Evolutionary conservation across 2,797 vertebrate species (phyloP).

Genomic region (Sylvilagus floridanus): DNA sequence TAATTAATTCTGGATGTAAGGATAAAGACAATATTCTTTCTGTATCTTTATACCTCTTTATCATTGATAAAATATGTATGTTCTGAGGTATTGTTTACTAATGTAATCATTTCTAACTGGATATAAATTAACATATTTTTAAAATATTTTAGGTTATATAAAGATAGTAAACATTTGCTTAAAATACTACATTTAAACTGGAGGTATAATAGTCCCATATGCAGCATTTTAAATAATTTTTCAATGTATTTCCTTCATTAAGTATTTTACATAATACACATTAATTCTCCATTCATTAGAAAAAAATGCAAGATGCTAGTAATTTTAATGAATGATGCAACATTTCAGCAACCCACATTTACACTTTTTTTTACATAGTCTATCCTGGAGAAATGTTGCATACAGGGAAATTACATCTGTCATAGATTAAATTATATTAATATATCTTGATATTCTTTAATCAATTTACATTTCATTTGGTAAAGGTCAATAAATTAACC

Average conservation of each 20-base stretch:
- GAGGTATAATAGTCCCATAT: not conserved
- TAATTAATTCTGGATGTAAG: not conserved
- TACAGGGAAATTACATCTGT: not conserved
- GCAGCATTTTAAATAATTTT: not conserved
- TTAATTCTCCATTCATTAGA: not conserved
- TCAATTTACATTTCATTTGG: conserved; percentile 54
- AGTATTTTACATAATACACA: not conserved
- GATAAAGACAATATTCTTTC: not conserved
- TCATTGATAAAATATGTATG: not conserved
- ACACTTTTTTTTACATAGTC: not conserved
- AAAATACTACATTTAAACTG: not conserved
- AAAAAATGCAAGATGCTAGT: not conserved
- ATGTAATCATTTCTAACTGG: not conserved
- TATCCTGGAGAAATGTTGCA: not conserved
- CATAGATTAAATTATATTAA: conserved; percentile 21
- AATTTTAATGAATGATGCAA: conserved; percentile 6
- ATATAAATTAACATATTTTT: not conserved
- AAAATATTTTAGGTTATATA: not conserved
- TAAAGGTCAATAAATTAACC: conserved; percentile 48
- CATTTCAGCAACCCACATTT: not conserved
- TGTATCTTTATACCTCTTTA: not conserved
- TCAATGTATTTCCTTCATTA: not conserved
- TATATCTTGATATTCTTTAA: conserved; percentile 23
- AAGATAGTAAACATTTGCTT: not conserved
- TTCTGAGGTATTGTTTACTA: not conserved